phyloP scores from a whole-genome alignment of 2,797 vertebrate genomes.

The Danio albolineatus region DNA sequence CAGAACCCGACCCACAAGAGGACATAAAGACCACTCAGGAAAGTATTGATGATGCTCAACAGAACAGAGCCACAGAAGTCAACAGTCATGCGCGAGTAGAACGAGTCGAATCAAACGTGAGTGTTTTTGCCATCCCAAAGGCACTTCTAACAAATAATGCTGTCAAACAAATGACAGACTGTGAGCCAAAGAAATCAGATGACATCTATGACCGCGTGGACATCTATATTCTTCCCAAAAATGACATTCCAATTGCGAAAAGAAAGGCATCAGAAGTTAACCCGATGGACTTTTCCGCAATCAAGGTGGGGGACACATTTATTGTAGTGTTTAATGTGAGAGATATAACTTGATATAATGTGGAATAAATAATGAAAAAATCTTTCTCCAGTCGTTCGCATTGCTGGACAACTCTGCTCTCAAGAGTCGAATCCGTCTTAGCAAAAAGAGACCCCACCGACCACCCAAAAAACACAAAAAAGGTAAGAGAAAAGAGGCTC shows the following conservation, averaged over 20 bases:
- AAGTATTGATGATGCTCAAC: background rate
- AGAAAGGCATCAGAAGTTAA: background rate
- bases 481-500: background rate
- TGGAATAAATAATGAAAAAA: conserved; percentile 8
- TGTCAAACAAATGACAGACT: background rate
- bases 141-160: conserved; percentile 15
- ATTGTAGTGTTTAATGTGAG: background rate
- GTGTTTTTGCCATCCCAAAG: conserved; percentile 38
- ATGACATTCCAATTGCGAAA: background rate
- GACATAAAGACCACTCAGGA: conserved; percentile 3
- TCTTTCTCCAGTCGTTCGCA: conserved; percentile 46
- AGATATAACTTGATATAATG: background rate
- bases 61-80: background rate
- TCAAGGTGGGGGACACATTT: conserved; percentile 55
- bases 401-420: conserved; percentile 60
- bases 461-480: conserved; percentile 32
- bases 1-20: conserved; percentile 3
- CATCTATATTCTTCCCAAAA: conserved; percentile 37
- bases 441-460: conserved; percentile 52
- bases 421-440: conserved; percentile 58
- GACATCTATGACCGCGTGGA: conserved; percentile 44
- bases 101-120: background rate
- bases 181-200: background rate
- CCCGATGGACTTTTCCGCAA: conserved; percentile 49
- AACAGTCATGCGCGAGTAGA: conserved; percentile 1